A percentile compares a stretch with the other conserved stretches of the same genome.
Conservation (phyloP, 2,797 vertebrate genomes). For the Eulemur mongoz region DNA sequence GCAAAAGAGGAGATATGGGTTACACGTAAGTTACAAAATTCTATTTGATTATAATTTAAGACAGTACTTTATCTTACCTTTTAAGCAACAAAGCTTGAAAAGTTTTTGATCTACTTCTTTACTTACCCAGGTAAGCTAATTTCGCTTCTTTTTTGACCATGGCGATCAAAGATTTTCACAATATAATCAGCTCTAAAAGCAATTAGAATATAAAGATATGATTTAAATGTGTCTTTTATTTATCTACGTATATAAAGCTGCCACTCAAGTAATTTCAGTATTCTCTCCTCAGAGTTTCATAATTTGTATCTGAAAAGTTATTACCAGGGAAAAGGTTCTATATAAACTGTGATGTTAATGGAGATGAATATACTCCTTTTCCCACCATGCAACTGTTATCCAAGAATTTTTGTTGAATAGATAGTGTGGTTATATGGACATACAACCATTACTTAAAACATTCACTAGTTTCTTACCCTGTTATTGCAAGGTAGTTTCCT, state of each 20-base stretch:
- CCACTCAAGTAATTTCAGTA: neutral
- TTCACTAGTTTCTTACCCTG: slow-evolving; percentile 89
- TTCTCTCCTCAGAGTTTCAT: neutral
- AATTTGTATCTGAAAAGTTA: slow-evolving; percentile 50
- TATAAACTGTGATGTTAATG: slow-evolving; percentile 3
- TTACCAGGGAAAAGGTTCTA: neutral
- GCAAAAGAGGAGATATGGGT: neutral
- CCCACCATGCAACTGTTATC: neutral
- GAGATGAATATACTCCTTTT: neutral
- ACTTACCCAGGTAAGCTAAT: slow-evolving; percentile 93
- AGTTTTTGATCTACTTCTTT: slow-evolving; percentile 15
- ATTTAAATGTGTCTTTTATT: slow-evolving; percentile 24
- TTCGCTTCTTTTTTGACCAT: slow-evolving; percentile 96
- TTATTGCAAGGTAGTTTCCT: slow-evolving; percentile 95
- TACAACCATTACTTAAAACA: neutral
- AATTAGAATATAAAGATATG: slow-evolving; percentile 45
- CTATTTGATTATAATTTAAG: slow-evolving; percentile 38
- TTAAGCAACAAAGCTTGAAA: slow-evolving; percentile 37
- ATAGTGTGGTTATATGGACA: neutral
- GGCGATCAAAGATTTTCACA: slow-evolving; percentile 98
- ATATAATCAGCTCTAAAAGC: slow-evolving; percentile 89
- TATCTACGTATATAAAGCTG: neutral
- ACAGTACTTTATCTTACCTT: neutral
- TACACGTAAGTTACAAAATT: neutral
- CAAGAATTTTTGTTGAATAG: neutral